phyloP scores from a whole-genome alignment of 2,888 invertebrate genomes.

The Sarcophaga rosellei region DNA sequence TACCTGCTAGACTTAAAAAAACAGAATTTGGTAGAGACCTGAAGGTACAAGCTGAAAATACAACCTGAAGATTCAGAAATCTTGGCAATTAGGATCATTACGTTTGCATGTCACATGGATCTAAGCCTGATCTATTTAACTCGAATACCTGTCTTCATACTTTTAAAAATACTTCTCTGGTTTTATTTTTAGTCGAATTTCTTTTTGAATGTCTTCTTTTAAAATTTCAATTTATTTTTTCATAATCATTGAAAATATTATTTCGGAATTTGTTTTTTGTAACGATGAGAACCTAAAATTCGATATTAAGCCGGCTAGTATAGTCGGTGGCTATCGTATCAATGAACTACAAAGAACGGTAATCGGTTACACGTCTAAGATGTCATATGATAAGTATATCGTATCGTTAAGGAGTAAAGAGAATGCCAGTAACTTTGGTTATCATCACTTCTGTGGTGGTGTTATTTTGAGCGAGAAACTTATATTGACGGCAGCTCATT shows the following conservation, averaged over 20 bases:
- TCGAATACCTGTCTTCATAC: no score
- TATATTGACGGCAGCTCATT: slow-evolving; percentile 73
- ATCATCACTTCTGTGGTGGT: slow-evolving; percentile 73
- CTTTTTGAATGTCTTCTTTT: not conserved
- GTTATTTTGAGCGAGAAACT: slow-evolving; percentile 62
- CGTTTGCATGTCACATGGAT: no score
- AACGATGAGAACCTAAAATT: not conserved
- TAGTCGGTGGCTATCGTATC: not conserved
- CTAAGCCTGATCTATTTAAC: no score
- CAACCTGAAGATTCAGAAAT: no score
- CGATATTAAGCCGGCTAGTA: not conserved
- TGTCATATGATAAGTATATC: slow-evolving; percentile 32
- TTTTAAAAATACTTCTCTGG: no score
- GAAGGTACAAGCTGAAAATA: no score
- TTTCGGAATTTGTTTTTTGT: not conserved
- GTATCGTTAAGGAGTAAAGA: slow-evolving; percentile 47
- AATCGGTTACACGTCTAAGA: not conserved
- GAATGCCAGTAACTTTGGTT: slow-evolving; percentile 68
- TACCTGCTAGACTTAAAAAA: no score
- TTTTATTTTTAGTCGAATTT: not conserved
- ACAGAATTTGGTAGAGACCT: no score
- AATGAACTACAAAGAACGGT: not conserved
- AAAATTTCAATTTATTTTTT: not conserved
- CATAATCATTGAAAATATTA: not conserved
- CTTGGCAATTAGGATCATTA: no score